A percentile compares a stretch with the other conserved stretches of the same genome.
Conservation (phyloP, 1,140 invertebrate genomes). For the fruit fly (Drosophila melanogaster) region DNA sequence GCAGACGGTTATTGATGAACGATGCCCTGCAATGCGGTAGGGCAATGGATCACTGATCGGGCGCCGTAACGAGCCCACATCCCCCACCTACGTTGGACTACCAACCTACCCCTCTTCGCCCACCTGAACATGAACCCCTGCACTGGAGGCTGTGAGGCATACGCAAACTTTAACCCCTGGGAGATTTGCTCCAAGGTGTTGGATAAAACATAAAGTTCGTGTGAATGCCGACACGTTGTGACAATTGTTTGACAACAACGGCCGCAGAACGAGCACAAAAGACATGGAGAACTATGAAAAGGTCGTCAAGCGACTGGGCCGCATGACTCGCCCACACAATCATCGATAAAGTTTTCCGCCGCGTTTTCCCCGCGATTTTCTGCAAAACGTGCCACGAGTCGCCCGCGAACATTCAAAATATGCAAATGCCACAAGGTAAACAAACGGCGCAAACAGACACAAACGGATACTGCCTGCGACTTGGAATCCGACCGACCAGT, state of each 20-base stretch:
- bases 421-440: conserved; percentile 70
- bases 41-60: conserved; percentile 37
- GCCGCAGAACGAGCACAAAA: conserved; percentile 29
- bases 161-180: conserved; percentile 54
- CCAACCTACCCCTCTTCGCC: too few relatives aligned
- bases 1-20: conserved; percentile 45
- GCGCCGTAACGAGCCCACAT: not conserved
- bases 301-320: conserved; percentile 52
- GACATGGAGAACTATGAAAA: conserved; percentile 59
- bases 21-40: conserved; percentile 64
- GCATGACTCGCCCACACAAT: conserved; percentile 57
- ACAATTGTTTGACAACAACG: conserved; percentile 79
- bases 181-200: conserved; percentile 64
- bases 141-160: not conserved
- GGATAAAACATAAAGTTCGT: conserved; percentile 82
- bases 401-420: conserved; percentile 77
- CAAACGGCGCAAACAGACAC: conserved; percentile 23
- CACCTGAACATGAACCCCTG: too few relatives aligned
- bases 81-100: too few relatives aligned
- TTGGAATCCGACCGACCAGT: not conserved
- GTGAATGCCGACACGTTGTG: conserved; percentile 83
- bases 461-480: conserved; percentile 13
- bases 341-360: conserved; percentile 70
- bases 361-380: conserved; percentile 17
- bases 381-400: conserved; percentile 70